Conservation (phyloP, 2,113 vertebrate genomes). For the Equus przewalskii region DNA sequence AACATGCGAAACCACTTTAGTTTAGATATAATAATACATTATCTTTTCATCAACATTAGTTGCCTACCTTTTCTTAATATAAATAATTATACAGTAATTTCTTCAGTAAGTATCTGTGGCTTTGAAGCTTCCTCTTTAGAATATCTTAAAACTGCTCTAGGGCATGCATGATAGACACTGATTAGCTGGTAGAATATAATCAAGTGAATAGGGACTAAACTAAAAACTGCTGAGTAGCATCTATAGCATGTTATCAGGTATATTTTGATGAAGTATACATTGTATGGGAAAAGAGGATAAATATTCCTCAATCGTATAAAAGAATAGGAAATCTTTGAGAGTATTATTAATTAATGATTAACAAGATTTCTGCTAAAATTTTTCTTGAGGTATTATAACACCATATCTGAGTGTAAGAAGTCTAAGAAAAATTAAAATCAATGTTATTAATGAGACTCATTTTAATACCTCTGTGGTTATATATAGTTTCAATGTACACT, state of each 20-base stretch:
- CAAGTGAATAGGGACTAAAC: conserved; percentile 42
- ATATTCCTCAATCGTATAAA: background rate
- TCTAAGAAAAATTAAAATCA: conserved; percentile 52
- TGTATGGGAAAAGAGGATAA: background rate
- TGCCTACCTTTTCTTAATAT: conserved; percentile 42
- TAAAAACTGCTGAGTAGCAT: conserved; percentile 46
- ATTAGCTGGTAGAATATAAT: conserved; percentile 68
- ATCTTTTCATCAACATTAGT: conserved; percentile 1
- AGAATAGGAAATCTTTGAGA: conserved; percentile 23
- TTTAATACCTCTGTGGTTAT: conserved; percentile 49
- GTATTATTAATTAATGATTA: background rate
- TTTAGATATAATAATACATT: background rate
- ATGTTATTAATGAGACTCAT: conserved; percentile 49
- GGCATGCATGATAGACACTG: conserved; percentile 61
- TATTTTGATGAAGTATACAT: background rate
- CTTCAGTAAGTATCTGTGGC: conserved; percentile 63
- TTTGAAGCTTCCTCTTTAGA: conserved; percentile 70
- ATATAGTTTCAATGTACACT: conserved; percentile 20
- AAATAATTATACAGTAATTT: conserved; percentile 81
- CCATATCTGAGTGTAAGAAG: background rate
- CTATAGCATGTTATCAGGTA: conserved; percentile 59
- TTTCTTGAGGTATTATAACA: conserved; percentile 19
- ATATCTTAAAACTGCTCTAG: conserved; percentile 72
- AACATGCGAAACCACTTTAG: background rate
- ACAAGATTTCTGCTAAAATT: conserved; percentile 29